Base-by-base conservation (phyloP, 2,888 invertebrate species). In the Mystacides longicornis region DNA sequence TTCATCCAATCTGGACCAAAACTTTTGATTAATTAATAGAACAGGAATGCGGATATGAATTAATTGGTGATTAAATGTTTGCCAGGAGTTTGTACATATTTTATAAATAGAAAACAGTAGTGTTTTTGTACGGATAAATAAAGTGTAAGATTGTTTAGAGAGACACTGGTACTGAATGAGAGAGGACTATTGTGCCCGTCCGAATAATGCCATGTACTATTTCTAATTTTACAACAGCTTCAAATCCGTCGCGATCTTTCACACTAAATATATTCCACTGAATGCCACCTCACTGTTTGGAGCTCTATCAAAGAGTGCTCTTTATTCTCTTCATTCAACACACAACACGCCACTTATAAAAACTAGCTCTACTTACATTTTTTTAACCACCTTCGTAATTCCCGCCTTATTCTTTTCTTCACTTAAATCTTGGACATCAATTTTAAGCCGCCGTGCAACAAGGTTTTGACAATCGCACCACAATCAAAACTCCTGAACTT, bases 241-340 rank as follows among this genome's bases (percentile, higher is more conserved):
- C 37, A 19, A 23, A 43, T 19, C 23, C 22, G 53, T 47, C 37
- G 51, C 54, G 56, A 57, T 57, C 57, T 57, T 59, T 59, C 59
- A 59, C 59, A 59, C 56, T 57, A 59, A 59, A 59, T 59, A 59
- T 59, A 59, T 54, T 54, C 43, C 42, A 21, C 46, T 55, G 57
- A 60, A 54, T 56, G 60, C 60, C 56, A 33, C 58, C 56, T 53
- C 56, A 52, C 60, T 58, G 58, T 55, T 57, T 53, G 52, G 52
- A 46, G 27, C 48, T 23, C 58, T 49, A 57, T 57, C 49, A 60
- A 60, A 56, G 60, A 60, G 55, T 59, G 60, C n/a, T 37, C 58
- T 58, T 60, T 60, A 52, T 60, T 51, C 56, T 45, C 45, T n/a
- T n/a, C n/a, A 7, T 37, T 37, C 37, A 3, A 7, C 37, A 37